phyloP scores from a whole-genome alignment of 2,888 invertebrate genomes.

The Pomacea canaliculata region DNA sequence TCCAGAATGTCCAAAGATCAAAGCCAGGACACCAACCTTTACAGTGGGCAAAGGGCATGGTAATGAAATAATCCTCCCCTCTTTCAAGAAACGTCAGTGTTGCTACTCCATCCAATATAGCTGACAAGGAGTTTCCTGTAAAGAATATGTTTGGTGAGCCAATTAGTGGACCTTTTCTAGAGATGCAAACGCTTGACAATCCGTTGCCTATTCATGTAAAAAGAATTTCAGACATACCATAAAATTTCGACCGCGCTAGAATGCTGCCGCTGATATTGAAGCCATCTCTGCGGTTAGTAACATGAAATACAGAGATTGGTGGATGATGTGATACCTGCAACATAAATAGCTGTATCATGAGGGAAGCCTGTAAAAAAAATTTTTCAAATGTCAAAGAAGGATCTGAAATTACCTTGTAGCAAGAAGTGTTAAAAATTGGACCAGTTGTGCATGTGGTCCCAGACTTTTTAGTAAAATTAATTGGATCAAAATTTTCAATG shows the following conservation, averaged over 20 bases:
- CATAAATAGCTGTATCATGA: slow-evolving; percentile 11
- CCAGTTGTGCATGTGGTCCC: too few species aligned
- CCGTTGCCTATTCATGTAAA: neutral
- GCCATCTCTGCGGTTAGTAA: slow-evolving; percentile 93
- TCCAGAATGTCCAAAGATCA: too few species aligned
- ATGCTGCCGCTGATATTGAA: slow-evolving; percentile 92
- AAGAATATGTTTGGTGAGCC: neutral
- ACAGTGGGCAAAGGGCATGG: slow-evolving; percentile 95
- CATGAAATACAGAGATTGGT: slow-evolving; percentile 91
- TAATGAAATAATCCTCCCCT: slow-evolving; percentile 90
- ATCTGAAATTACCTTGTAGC: too few species aligned
- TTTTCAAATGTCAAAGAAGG: too few species aligned
- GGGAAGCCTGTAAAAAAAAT: neutral
- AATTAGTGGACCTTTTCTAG: neutral
- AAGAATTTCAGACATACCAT: slow-evolving; percentile 75
- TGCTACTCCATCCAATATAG: slow-evolving; percentile 90
- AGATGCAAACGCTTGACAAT: neutral
- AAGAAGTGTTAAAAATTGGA: too few species aligned
- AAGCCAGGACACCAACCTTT: slow-evolving; percentile 72
- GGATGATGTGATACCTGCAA: slow-evolving; percentile 90
- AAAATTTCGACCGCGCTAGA: slow-evolving; percentile 93
- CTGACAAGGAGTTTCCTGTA: slow-evolving; percentile 90
- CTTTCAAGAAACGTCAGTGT: slow-evolving; percentile 85
- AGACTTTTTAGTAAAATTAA: too few species aligned
- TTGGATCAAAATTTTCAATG: too few species aligned